Conservation (phyloP, 2,888 invertebrate species). For the Xylota sylvarum region DNA sequence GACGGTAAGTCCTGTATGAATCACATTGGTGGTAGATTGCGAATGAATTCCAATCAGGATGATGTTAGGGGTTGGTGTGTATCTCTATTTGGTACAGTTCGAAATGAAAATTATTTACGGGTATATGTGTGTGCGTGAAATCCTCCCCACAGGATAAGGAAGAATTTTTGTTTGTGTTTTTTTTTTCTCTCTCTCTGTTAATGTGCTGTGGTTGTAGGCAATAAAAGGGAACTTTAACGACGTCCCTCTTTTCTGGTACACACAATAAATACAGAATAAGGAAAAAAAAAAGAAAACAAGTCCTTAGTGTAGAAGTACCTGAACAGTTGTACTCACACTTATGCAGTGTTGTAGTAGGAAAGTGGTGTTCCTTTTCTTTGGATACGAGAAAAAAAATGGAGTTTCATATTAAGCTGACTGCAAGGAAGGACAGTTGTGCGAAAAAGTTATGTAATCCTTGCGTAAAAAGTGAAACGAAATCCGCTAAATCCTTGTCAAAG, state of each 20-base stretch:
- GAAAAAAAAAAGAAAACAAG: conserved; percentile 5
- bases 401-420: conserved; percentile 59
- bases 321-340: conserved; percentile 44
- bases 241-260: conserved; percentile 70
- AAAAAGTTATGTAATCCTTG: conserved; percentile 20
- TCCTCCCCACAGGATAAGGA: conserved; percentile 46
- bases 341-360: conserved; percentile 24
- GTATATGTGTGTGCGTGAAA: conserved; percentile 5
- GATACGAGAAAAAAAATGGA: conserved; percentile 65
- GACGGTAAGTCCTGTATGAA: conserved; percentile 40
- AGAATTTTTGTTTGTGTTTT: conserved; percentile 1
- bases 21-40: conserved; percentile 67
- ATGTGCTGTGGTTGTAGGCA: conserved; percentile 12
- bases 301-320: conserved; percentile 41
- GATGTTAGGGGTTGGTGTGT: conserved; percentile 37
- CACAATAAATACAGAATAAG: conserved; percentile 14
- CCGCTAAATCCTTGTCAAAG: no score
- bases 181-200: background rate
- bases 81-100: conserved; percentile 55
- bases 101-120: conserved; percentile 41
- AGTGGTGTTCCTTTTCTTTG: conserved; percentile 46
- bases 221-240: conserved; percentile 66
- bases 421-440: conserved; percentile 51
- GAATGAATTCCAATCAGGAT: conserved; percentile 68
- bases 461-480: background rate